Evolutionary conservation across 2,888 invertebrate genomes (phyloP).

Genomic region (Netelia virgata): DNA sequence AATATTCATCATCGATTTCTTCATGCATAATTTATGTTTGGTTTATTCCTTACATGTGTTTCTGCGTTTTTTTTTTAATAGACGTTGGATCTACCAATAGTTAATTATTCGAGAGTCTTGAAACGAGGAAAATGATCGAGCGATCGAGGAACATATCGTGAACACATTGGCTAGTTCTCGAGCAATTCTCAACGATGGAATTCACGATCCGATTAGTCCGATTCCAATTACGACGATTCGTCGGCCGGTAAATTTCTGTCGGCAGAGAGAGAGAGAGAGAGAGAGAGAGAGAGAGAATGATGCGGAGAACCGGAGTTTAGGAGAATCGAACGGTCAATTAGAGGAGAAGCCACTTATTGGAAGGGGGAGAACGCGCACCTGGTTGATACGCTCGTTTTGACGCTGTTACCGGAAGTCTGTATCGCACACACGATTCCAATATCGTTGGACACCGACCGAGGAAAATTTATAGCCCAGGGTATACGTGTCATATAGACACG

Average conservation of each 20-base stretch:
- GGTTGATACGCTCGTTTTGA: slow-evolving; percentile 21
- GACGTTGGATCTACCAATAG: too few species aligned
- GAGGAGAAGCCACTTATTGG: slow-evolving; percentile 13
- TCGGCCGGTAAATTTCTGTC: slow-evolving; percentile 7
- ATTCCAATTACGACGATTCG: slow-evolving; percentile 64
- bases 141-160: not conserved
- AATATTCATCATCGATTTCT: too few species aligned
- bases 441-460: not conserved
- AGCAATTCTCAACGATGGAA: slow-evolving; percentile 43
- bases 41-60: too few species aligned
- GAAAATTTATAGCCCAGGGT: not conserved
- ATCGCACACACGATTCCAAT: slow-evolving; percentile 3
- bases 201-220: slow-evolving; percentile 42
- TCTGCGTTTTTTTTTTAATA: too few species aligned
- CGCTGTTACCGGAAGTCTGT: slow-evolving; percentile 3
- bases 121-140: too few species aligned
- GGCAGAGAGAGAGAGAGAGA: not conserved
- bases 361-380: not conserved
- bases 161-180: not conserved
- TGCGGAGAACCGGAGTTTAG: slow-evolving; percentile 33
- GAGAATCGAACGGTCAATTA: slow-evolving; percentile 49
- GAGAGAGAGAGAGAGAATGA: slow-evolving; percentile 9
- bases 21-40: too few species aligned
- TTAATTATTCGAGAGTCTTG: too few species aligned
- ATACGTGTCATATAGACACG: slow-evolving; percentile 50